Base-by-base conservation (phyloP, 2,113 vertebrate species). In the Hystrix brachyura region DNA sequence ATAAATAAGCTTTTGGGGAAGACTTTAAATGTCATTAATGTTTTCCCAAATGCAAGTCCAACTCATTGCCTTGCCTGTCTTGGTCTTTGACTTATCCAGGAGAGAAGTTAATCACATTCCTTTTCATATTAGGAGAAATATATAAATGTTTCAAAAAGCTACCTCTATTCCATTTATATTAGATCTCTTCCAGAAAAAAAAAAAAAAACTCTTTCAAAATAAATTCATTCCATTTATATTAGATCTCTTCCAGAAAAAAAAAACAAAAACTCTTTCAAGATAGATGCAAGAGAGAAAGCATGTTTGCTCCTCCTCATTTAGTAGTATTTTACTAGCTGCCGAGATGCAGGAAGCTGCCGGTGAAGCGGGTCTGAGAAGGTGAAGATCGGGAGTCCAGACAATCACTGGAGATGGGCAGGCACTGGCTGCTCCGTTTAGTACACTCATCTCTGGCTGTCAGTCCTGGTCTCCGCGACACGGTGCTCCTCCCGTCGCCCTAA, bases 151-250 rank as follows among this genome's bases (percentile, higher is more conserved):
- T 97, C 87, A 25, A 93, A 89, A 96, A 85, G 51, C 32, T 93
- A 79, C 43, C 71, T 82, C 21, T 59, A 69, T 71, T 76, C 4
- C 43, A 7, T 17, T 87, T 48, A 69, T 94, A 95, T 97, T 91
- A 85, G 13, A 46, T 95, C 38, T 8, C 60, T 34, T 74, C 34
- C 65, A 27, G n/a, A n/a, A n/a, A n/a, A n/a, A n/a, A n/a, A n/a
- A n/a, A n/a, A n/a, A 34, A 91, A 21, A 92, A 92, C 19, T 88
- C 81, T 95, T 97, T 97, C 76, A 95, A 83, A 96, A 69, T 23
- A 97, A n/a, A n/a, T n/a, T n/a, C n/a, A 69, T 71, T 76, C 4
- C 43, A 7, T 17, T 87, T 48, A 69, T 94, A 95, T 97, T 91
- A 85, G 13, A 38, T 95, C 38, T 8, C 60, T 34, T 74, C 34